A percentile compares a stretch with the other conserved stretches of the same genome.
Evolutionary conservation across 2,888 invertebrate species (phyloP).

Genomic region (Cybosia mesomella): DNA sequence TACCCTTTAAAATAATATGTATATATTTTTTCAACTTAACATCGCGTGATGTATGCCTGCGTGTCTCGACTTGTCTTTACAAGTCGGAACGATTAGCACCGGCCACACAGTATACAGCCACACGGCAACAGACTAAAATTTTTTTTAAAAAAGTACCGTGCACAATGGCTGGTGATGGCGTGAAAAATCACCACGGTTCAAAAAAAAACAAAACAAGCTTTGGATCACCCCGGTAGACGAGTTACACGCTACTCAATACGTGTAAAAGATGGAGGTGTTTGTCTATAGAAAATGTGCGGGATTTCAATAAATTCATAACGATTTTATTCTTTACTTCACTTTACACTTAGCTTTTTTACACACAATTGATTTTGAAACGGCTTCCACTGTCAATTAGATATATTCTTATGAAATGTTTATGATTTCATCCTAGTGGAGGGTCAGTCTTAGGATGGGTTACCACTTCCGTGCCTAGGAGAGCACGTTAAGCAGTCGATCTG

Average conservation of each 20-base stretch:
- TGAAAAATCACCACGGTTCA: conserved; percentile 77
- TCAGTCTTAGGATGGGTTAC: no score
- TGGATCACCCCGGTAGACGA: conserved; percentile 47
- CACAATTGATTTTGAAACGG: no score
- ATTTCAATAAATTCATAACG: conserved; percentile 7
- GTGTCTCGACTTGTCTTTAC: conserved; percentile 78
- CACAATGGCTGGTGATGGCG: conserved; percentile 72
- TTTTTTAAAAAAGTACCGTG: conserved; percentile 50
- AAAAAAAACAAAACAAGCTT: conserved; percentile 72
- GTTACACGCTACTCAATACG: conserved; percentile 61
- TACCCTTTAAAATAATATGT: conserved; percentile 30
- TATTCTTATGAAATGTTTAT: no score
- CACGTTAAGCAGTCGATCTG: no score
- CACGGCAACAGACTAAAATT: conserved; percentile 57
- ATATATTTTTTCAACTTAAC: conserved; percentile 20
- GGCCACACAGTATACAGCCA: conserved; percentile 40
- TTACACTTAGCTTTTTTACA: not conserved
- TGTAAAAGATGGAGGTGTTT: conserved; percentile 41
- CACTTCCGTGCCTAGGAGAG: no score
- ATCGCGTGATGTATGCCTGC: conserved; percentile 71
- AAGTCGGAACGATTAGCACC: conserved; percentile 71
- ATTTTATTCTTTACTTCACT: conserved; percentile 5
- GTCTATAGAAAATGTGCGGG: conserved; percentile 3
- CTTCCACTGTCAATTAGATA: no score
- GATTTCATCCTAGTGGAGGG: no score